These are phyloP conservation scores for Tympanoctomys barrerae DNA, from an alignment of 2,797 vertebrate species.

Conservation along the genomic window DNA sequence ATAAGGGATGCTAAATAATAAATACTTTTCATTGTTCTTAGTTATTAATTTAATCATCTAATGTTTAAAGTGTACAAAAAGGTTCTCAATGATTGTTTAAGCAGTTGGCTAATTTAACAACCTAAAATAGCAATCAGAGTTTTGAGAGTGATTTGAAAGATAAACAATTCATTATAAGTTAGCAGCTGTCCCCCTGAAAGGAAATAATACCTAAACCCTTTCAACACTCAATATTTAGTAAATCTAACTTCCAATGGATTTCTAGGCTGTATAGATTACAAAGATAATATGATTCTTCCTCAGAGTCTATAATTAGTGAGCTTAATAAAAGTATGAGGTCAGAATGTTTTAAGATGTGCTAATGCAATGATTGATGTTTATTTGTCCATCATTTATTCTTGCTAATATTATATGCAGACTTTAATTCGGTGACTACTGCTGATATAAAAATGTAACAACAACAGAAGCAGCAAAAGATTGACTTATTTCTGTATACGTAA, in stretches of 20 bases:
- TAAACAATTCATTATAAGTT: not conserved
- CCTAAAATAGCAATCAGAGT: not conserved
- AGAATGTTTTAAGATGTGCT: not conserved
- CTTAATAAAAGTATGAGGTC: not conserved
- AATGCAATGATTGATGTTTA: not conserved
- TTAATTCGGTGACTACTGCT: not conserved
- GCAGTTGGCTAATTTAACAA: not conserved
- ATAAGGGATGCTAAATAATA: constrained; percentile 33
- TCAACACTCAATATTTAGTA: not conserved
- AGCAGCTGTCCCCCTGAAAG: not conserved
- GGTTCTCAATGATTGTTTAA: not conserved
- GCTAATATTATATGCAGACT: not conserved
- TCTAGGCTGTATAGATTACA: not conserved
- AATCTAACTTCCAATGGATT: not conserved
- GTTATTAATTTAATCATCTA: constrained; percentile 18
- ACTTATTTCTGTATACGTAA: not conserved
- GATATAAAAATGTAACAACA: not conserved
- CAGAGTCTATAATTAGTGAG: not conserved
- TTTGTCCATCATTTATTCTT: not conserved
- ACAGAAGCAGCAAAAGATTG: not conserved
- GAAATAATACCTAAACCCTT: not conserved
- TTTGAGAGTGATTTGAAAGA: not conserved
- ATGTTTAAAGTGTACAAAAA: not conserved
- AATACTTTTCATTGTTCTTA: constrained; percentile 47
- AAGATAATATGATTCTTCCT: not conserved